Evolutionary conservation across 2,888 invertebrate genomes (phyloP), one percentile per base, ranked within the genome.

Genomic region (Xestia rhomboidea): DNA sequence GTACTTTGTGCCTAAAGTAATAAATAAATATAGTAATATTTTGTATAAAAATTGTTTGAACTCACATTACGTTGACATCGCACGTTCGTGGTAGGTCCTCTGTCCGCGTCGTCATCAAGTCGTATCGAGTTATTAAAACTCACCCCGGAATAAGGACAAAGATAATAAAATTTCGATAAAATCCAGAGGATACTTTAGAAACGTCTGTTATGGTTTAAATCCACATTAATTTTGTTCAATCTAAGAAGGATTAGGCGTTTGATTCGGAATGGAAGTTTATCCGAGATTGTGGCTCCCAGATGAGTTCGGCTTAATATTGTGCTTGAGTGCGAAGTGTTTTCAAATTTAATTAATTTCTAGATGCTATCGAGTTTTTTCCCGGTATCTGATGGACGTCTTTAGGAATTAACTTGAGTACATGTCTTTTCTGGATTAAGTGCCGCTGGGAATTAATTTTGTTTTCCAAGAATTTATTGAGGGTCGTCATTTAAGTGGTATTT

Each of bases 151-250:
- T 86, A 86, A 85, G 84, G 76, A 67, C 62, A 74, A 77, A 91
- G 91, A 91, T 91, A 90, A 90, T 90, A 88, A 89, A 88, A 90
- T 89, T 88, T 85, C 86, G 90, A 91, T 91, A 90, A 89, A 87
- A 87, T 84, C 78, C 80, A 74, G 68, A 68, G 87, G 84, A 88
- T 88, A 87, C 87, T 89, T 88, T 86, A 87, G 83, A 83, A 78
- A 87, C 86, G 86, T 80, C 87, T 90, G 90, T 90, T 91, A 88
- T 89, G 90, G 90, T 92, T 86, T 91, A 93, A 91, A 90, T 92
- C 90, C 87, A 91, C 90, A 92, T 92, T 93, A 93, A 94, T 93
- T 93, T 90, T 88, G 88, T 90, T 90, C 90, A 93, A 93, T 94
- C 92, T 91, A 90, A 92, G 89, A 91, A 82, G 92, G 92, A 92